Evolutionary conservation across 2,797 vertebrate species (phyloP).

Genomic region (Spinus olivaceus): DNA sequence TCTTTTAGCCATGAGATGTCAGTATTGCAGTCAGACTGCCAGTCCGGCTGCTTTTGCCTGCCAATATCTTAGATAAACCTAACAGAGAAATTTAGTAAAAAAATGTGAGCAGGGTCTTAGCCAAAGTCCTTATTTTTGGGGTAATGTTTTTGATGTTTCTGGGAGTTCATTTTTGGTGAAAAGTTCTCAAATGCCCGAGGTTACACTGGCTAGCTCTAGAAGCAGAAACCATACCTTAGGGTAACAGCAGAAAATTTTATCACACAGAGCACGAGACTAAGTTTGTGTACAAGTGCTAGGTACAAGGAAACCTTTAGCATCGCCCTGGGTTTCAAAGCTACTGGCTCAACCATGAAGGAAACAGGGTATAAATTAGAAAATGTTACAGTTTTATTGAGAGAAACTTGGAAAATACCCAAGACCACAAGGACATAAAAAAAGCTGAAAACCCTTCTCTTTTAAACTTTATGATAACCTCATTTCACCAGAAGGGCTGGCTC

Average conservation of each 20-base stretch:
- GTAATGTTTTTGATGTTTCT: neutral
- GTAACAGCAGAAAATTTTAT: neutral
- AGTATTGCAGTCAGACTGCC: neutral
- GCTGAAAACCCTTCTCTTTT: neutral
- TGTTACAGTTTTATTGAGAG: neutral
- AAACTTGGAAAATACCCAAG: neutral
- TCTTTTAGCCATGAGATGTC: constrained; percentile 42
- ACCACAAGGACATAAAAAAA: neutral
- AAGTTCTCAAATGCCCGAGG: neutral
- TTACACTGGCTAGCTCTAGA: neutral
- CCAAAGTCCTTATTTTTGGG: neutral
- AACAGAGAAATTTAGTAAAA: neutral
- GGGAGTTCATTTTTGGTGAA: neutral
- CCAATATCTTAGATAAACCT: neutral
- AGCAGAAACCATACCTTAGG: neutral
- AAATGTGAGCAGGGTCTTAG: neutral
- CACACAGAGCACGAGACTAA: neutral
- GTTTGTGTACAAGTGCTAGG: neutral
- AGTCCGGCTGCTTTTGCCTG: neutral
- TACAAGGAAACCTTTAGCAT: neutral
- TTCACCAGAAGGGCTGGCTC: neutral
- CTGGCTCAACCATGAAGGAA: neutral
- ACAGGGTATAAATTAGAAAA: neutral
- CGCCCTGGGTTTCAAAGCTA: neutral
- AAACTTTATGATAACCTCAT: neutral